Percentiles rank a stretch among this genome's conserved stretches.
phyloP scores from a whole-genome alignment of 2,888 invertebrate genomes.

The Hanleya hanleyi region DNA sequence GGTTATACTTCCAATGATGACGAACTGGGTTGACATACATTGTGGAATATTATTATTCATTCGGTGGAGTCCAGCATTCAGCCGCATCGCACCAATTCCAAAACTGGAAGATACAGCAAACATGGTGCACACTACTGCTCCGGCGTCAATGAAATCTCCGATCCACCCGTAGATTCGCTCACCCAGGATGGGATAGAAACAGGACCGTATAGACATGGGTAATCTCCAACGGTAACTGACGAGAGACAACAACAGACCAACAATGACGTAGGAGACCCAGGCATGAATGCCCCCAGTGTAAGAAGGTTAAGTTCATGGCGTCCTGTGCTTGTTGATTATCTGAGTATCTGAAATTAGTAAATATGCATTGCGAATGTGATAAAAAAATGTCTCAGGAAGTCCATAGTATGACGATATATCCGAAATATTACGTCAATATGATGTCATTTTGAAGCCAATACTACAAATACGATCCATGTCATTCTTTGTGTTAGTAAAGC shows the following conservation, averaged over 20 bases:
- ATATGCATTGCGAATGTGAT: too few species aligned
- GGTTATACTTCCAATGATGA: slow-evolving; percentile 30
- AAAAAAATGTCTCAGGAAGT: too few species aligned
- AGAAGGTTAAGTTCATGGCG: slow-evolving; percentile 26
- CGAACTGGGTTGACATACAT: too few species aligned
- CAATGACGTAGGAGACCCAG: slow-evolving; percentile 24
- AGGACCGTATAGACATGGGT: too few species aligned
- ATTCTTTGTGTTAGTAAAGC: too few species aligned
- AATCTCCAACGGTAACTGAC: slow-evolving; percentile 30
- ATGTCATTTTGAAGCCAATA: too few species aligned
- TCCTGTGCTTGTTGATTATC: too few species aligned
- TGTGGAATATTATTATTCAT: slow-evolving; percentile 20
- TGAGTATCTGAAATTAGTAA: too few species aligned
- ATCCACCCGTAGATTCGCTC: slow-evolving; percentile 16
- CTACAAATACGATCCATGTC: too few species aligned
- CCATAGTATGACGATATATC: too few species aligned
- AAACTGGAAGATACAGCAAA: slow-evolving; percentile 27
- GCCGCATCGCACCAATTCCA: slow-evolving; percentile 24
- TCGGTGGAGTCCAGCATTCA: slow-evolving; percentile 13
- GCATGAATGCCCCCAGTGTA: slow-evolving; percentile 29
- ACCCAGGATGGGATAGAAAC: too few species aligned
- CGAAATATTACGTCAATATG: too few species aligned
- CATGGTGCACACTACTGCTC: slow-evolving; percentile 21
- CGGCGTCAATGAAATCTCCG: slow-evolving; percentile 20
- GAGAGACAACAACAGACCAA: slow-evolving; percentile 24